Base-by-base conservation (phyloP, 2,888 invertebrate species). In the Nebria salina region DNA sequence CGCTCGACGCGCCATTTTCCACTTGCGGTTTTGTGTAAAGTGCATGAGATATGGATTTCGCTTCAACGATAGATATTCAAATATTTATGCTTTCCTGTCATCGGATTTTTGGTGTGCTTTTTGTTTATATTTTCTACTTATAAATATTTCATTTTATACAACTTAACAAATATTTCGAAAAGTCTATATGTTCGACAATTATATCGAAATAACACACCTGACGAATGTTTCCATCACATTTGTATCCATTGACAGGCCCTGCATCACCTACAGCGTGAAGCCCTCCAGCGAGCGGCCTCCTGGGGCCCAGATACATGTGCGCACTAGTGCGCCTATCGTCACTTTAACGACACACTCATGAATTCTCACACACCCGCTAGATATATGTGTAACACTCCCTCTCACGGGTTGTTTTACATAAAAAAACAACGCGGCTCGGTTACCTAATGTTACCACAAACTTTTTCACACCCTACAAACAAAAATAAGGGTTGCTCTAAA, bases 31-130 rank as follows among this genome's bases (percentile, higher is more conserved):
- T 25, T 70, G 70, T 20, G 70, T 70, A 70, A 70, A 70, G 73
- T 42, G 42, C 41, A 73, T 42, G 73, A 73, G 73, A 73, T 73
- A 73, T 73, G 73, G 73, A 73, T 73, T 73, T 73, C 73, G 26
- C 73, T 73, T 73, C 73, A 73, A 26, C 73, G 73, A 41, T 54
- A 54, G 54, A 54, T 54, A 73, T 73, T 73, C 26, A 73, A 73
- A 73, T 73, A 73, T 73, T 73, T 73, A 73, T 73, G 73, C 26
- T 73, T 73, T 73, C 15, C 43, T 72, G 20, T 34, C 66, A 20
- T 25, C 66, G 66, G 0, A 25, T 66, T 5, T 34, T 20, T 20
- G 20, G 20, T 20, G 0, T 34, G 2, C 5, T 34, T 34, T 34
- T 34, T 34, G 34, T 34, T 34, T 34, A 34, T 34, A 34, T 34